Percentiles rank a stretch among this genome's conserved stretches.
Evolutionary conservation across 2,888 invertebrate genomes (phyloP).

Genomic region (Crocallis elinguaria): DNA sequence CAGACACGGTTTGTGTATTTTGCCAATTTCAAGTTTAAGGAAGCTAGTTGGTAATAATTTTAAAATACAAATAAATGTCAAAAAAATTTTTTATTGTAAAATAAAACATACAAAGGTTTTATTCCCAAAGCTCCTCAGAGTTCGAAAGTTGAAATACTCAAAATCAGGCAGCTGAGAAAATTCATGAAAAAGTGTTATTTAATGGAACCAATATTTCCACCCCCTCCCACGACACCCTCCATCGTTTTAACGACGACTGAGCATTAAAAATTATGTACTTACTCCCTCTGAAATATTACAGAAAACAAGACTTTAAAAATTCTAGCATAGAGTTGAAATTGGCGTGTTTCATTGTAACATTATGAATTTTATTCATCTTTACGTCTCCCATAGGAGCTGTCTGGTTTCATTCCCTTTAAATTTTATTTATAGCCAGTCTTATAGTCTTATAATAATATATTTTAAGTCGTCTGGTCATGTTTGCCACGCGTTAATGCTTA

Average conservation of each 20-base stretch:
- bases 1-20: too few relatives aligned
- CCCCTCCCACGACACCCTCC: constrained; percentile 37
- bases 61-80: background rate
- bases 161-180: constrained; percentile 31
- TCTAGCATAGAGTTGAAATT: constrained; percentile 1
- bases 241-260: constrained; percentile 28
- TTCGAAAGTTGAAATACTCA: constrained; percentile 20
- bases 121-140: background rate
- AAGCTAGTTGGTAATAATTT: too few relatives aligned
- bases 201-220: constrained; percentile 52
- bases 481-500: too few relatives aligned
- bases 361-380: constrained; percentile 15
- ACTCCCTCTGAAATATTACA: background rate
- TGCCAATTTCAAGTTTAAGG: too few relatives aligned
- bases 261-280: constrained; percentile 25
- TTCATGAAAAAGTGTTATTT: constrained; percentile 54
- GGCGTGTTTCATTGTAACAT: constrained; percentile 5
- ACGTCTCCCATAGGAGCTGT: constrained; percentile 18
- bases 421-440: constrained; percentile 17
- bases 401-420: constrained; percentile 22
- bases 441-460: constrained; percentile 1
- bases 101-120: background rate
- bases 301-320: background rate
- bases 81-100: background rate
- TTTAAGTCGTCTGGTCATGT: background rate